Conservation (phyloP, 2,113 vertebrate genomes). For the Sigmodon hispidus region DNA sequence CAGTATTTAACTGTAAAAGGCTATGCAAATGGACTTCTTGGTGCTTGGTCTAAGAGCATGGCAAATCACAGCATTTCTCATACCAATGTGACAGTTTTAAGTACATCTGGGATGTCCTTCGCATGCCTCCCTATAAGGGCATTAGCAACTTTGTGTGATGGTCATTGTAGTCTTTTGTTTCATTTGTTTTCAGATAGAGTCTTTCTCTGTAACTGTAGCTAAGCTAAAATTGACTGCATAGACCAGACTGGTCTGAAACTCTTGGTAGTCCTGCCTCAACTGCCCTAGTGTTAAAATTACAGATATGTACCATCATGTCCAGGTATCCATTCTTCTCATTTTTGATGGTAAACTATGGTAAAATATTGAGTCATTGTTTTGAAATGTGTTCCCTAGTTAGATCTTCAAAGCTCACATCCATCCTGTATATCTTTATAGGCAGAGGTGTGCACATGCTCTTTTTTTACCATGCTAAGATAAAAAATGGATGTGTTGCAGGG, state of each 20-base stretch:
- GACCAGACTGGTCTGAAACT: background rate
- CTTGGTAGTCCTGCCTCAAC: too few relatives aligned
- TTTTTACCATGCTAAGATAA: background rate
- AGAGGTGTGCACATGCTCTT: rapidly evolving
- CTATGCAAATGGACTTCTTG: background rate
- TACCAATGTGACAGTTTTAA: background rate
- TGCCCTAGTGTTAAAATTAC: background rate
- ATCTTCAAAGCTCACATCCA: background rate
- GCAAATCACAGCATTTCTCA: background rate
- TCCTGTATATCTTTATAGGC: background rate
- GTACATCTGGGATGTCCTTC: background rate
- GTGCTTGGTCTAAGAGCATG: background rate
- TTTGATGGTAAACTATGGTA: background rate
- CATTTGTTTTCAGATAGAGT: background rate
- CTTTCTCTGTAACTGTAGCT: background rate
- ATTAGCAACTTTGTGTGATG: background rate
- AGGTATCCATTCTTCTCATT: background rate
- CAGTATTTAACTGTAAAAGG: background rate
- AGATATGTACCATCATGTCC: rapidly evolving
- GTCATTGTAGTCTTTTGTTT: background rate
- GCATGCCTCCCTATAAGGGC: background rate
- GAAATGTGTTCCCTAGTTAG: background rate
- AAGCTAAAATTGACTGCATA: background rate
- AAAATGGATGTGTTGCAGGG: rapidly evolving
- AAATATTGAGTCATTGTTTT: constrained; percentile 21